Evolutionary conservation across 1,140 invertebrate species (phyloP).

Genomic region (Cydia amplana): DNA sequence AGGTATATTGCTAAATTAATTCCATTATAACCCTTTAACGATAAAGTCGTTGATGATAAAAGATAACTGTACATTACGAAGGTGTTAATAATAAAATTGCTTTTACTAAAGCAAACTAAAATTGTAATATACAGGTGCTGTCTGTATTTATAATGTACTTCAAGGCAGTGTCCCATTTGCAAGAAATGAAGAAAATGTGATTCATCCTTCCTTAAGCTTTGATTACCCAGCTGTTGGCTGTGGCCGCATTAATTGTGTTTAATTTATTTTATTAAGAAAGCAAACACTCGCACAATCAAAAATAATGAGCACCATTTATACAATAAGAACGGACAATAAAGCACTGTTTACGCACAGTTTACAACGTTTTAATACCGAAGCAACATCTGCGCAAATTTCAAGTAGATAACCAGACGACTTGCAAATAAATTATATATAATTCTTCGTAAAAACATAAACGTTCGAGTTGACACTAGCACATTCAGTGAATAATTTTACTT

Average conservation of each 20-base stretch:
- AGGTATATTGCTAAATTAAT: too few species aligned
- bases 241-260: slow-evolving; percentile 13
- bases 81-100: background rate
- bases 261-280: slow-evolving; percentile 25
- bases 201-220: slow-evolving; percentile 25
- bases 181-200: background rate
- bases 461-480: background rate
- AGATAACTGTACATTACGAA: background rate
- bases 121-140: background rate
- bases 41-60: background rate
- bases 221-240: background rate
- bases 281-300: slow-evolving; percentile 12
- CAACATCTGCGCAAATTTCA: slow-evolving; percentile 20
- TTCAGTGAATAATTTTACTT: background rate
- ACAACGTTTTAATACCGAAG: slow-evolving; percentile 2
- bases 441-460: background rate
- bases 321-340: slow-evolving; percentile 18
- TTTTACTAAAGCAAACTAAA: background rate
- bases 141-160: slow-evolving; percentile 10
- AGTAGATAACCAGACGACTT: background rate
- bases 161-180: background rate
- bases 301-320: slow-evolving; percentile 17
- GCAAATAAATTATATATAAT: slow-evolving; percentile 1
- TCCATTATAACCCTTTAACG: background rate
- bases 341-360: slow-evolving; percentile 16